Evolutionary conservation across 1,140 invertebrate species (phyloP).

Genomic region (Drosophila guanche): DNA sequence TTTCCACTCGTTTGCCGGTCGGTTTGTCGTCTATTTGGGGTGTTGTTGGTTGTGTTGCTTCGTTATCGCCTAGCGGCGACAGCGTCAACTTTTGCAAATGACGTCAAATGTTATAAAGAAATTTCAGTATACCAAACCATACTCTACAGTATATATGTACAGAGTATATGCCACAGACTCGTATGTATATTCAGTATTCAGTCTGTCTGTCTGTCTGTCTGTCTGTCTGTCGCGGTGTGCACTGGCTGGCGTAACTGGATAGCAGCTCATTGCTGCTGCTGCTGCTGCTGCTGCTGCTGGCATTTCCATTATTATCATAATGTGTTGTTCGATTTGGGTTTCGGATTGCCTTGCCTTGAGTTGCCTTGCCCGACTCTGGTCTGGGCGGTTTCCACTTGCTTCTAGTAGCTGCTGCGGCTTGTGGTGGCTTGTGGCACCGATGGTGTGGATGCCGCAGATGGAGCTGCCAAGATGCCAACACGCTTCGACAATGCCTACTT

Average conservation of each 20-base stretch:
- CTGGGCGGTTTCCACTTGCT: conserved; percentile 26
- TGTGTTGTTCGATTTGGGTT: conserved; percentile 55
- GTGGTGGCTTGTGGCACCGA: conserved; percentile 15
- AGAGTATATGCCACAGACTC: not conserved
- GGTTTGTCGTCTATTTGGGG: conserved; percentile 5
- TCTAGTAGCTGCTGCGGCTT: conserved; percentile 5
- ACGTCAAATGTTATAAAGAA: conserved; percentile 74
- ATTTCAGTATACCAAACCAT: conserved; percentile 35
- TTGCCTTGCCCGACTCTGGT: conserved; percentile 50
- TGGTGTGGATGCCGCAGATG: conserved; percentile 56
- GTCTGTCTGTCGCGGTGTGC: conserved; percentile 18
- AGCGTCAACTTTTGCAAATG: conserved; percentile 68
- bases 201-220: conserved; percentile 8
- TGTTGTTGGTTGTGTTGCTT: conserved; percentile 47
- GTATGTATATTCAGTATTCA: conserved; percentile 12
- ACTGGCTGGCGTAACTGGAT: conserved; percentile 55
- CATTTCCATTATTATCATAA: conserved; percentile 80
- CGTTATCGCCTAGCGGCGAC: conserved; percentile 59
- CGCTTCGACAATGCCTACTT: conserved; percentile 65
- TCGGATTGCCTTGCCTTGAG: conserved; percentile 12
- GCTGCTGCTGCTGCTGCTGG: conserved; percentile 26
- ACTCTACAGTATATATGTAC: conserved; percentile 9
- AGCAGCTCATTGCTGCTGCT: conserved; percentile 18
- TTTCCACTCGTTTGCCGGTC: not conserved
- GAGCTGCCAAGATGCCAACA: conserved; percentile 75